Evolutionary conservation across 2,113 vertebrate genomes (phyloP), one percentile per base, ranked within the genome.

Genomic region (Epinephelus fuscoguttatus): DNA sequence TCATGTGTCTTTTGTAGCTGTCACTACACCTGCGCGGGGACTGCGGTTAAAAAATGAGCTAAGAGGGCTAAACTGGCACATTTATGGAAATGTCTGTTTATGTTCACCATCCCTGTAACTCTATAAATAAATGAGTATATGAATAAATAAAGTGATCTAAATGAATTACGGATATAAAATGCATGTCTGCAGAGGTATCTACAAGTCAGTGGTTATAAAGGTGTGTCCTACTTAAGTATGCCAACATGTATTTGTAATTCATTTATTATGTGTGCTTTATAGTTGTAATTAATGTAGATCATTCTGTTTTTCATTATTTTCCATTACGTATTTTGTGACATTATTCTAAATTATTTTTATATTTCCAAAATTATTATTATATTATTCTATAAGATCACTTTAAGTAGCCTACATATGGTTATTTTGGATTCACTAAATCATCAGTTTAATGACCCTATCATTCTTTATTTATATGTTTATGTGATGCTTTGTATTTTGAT

Each of bases 381-480:
- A 55, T 19, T 8, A 19, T 13, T 42, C 19, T 3, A 9, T 27
- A 9, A 5, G 17, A 19, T 27, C 10, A 17, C 0, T 45, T 59
- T 21, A 61, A 25, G 5, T 1, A n/a, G n/a, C n/a, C n/a, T n/a
- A 49, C 1, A 49, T 25, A 3, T 25, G 11, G 3, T 17, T 67
- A 18, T n/a, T 63, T 17, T 4, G 55, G 23, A 9, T 42, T 30
- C 25, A 4, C 6, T 27, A 0, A n/a, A 6, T 17, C 11, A n/a
- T 17, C 3, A 21, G 5, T n/a, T 11, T 2, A 64, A 30, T 12
- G n/a, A 21, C 2, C 2, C 3, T 2, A 0, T 68, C 1, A 11
- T 17, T 25, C 12, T 17, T n/a, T 15, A 8, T 42, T 10, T 11
- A 12, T 47, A 33, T 64, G 12, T 3, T 55, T 6, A 14, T 37